These are phyloP conservation scores for Yponomeuta cagnagella DNA, from an alignment of 2,888 invertebrate species.

Conservation along the genomic window DNA sequence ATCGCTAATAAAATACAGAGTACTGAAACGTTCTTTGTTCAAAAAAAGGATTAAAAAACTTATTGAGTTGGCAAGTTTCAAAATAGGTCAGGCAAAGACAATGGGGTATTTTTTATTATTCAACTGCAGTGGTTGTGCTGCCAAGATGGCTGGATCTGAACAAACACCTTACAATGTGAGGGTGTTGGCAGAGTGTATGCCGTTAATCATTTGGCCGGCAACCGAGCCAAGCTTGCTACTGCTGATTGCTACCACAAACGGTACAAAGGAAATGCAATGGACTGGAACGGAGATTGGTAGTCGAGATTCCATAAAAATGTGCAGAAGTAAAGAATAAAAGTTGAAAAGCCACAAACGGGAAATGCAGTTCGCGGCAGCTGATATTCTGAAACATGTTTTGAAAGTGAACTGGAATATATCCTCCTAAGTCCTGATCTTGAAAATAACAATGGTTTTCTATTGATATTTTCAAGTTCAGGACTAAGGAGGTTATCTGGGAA, in stretches of 20 bases:
- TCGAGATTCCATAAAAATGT: not conserved
- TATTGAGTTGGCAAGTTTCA: not conserved
- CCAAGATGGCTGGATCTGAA: conserved; percentile 9
- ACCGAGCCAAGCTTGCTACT: conserved; percentile 7
- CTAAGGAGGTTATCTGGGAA: no score
- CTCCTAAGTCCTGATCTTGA: no score
- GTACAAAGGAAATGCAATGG: not conserved
- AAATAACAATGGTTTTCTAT: no score
- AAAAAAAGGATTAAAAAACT: not conserved
- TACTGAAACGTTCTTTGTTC: not conserved
- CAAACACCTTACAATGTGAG: conserved; percentile 3
- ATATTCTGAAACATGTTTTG: no score
- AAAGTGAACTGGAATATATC: no score
- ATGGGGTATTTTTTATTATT: not conserved
- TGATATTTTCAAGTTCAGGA: no score
- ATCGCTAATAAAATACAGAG: no score
- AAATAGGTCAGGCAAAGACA: conserved; percentile 3
- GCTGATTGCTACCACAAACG: not conserved
- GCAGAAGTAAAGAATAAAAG: not conserved
- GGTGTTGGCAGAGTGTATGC: not conserved
- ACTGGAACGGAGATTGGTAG: not conserved
- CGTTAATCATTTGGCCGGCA: conserved; percentile 5
- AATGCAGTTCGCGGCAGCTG: no score
- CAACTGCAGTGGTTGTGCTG: conserved; percentile 1
- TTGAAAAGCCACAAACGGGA: not conserved